These are phyloP conservation scores for Aldrovandia affinis DNA, from an alignment of 2,797 vertebrate genomes.

Conservation along the genomic window DNA sequence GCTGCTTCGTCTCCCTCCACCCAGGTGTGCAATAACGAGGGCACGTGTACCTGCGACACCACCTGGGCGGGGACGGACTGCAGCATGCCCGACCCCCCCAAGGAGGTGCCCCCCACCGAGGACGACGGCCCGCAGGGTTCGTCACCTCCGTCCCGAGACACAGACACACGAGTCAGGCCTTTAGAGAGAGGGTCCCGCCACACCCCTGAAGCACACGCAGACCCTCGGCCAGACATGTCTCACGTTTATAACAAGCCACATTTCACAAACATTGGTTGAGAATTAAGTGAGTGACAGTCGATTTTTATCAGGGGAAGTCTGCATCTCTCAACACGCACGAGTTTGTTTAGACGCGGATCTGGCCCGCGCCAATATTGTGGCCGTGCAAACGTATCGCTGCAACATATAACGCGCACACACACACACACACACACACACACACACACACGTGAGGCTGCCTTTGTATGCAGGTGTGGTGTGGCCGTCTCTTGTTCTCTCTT, in stretches of 20 bases:
- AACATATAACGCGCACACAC: too few species aligned
- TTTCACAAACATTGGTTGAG: too few species aligned
- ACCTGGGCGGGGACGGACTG: constrained; percentile 98
- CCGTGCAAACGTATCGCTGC: too few species aligned
- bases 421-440: too few species aligned
- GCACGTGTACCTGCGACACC: constrained; percentile 90
- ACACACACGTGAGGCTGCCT: neutral
- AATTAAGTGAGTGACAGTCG: too few species aligned
- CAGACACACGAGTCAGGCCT: constrained; percentile 35
- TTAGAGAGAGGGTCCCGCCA: too few species aligned
- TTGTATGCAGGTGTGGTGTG: neutral
- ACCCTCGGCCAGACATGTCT: too few species aligned
- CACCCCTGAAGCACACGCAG: constrained; percentile 11
- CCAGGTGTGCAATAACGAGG: constrained; percentile 97
- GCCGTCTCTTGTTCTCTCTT: constrained; percentile 55
- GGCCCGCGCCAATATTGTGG: too few species aligned
- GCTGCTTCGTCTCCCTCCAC: constrained; percentile 28
- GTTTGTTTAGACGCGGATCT: too few species aligned
- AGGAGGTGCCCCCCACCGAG: constrained; percentile 73
- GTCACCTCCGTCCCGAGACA: constrained; percentile 74
- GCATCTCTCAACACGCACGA: too few species aligned
- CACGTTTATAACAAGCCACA: too few species aligned
- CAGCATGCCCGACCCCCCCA: constrained; percentile 94
- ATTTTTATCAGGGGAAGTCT: too few species aligned
- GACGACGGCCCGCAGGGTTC: constrained; percentile 94